These are phyloP conservation scores for Arizona elegans DNA, from an alignment of 2,113 vertebrate species.

Conservation along the genomic window DNA sequence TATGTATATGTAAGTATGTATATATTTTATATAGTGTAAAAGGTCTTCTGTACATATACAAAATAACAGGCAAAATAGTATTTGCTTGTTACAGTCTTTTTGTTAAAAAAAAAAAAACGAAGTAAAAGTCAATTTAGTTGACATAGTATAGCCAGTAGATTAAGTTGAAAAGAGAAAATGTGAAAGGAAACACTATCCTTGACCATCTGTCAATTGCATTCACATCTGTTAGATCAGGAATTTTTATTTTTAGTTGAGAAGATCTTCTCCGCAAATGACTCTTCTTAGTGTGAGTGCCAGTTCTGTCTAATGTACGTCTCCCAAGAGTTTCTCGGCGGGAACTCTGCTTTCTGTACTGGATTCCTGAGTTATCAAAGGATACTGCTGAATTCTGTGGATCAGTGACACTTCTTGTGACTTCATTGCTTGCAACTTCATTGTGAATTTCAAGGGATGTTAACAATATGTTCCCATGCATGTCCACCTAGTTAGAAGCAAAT, in stretches of 20 bases:
- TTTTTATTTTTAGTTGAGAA: slow-evolving; percentile 96
- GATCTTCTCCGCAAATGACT: slow-evolving; percentile 87
- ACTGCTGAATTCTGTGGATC: slow-evolving; percentile 88
- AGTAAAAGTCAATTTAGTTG: slow-evolving; percentile 83
- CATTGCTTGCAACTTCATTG: slow-evolving; percentile 89
- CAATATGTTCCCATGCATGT: slow-evolving; percentile 93
- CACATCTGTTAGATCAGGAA: slow-evolving; percentile 96
- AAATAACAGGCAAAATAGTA: slow-evolving; percentile 76
- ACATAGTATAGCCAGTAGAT: slow-evolving; percentile 99
- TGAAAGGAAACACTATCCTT: slow-evolving; percentile 92
- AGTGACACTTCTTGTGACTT: slow-evolving; percentile 79
- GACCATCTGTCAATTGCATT: slow-evolving; percentile 98
- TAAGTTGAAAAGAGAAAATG: slow-evolving; percentile 95
- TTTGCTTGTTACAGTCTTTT: slow-evolving; percentile 72
- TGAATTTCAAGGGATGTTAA: slow-evolving; percentile 93
- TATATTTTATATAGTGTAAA: slow-evolving; percentile 67
- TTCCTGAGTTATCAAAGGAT: slow-evolving; percentile 88
- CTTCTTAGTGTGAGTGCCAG: slow-evolving; percentile 77
- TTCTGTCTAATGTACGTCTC: slow-evolving; percentile 78
- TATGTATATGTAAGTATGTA: slow-evolving; percentile 60
- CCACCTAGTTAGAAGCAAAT: slow-evolving; percentile 75
- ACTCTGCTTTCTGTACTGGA: slow-evolving; percentile 92
- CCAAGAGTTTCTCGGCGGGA: slow-evolving; percentile 70
- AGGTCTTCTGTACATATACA: slow-evolving; percentile 78
- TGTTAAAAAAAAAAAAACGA: slow-evolving; percentile 54